Evolutionary conservation across 2,113 vertebrate species (phyloP), one percentile per base, ranked within the genome.

Genomic region (Albula goreensis): DNA sequence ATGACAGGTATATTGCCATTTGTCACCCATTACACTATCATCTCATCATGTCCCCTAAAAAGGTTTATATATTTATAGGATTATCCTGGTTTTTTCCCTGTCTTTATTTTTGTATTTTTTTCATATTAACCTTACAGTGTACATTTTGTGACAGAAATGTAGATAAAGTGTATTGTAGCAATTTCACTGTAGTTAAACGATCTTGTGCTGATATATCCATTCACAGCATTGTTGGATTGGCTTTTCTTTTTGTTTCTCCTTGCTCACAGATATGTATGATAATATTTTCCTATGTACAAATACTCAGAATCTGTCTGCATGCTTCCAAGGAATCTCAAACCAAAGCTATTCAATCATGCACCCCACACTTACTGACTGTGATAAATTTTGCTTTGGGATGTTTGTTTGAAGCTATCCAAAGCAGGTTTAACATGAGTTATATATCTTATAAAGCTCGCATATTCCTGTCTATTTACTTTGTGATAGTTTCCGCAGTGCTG

Each of bases 121-220:
- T 93, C 0, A 52, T 41, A 5, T 7, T 93, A 56, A 91, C 48
- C n/a, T 10, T 74, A 0, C 83, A 63, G 9, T 50, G 91, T 8
- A 78, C 85, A 12, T 88, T 91, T 17, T 94, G 94, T 85, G 90
- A 89, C 1, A 90, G 90, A 57, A 4, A 86, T 1, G 88, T 95
- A 5, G 51, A 92, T 15, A 92, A 88, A 52, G 88, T 94, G 0
- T 92, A 85, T 53, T 95, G 93, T 81, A 80, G 87, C 1, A 93
- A 93, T 31, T 90, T 88, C 50, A 78, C 87, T 4, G 48, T 93
- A 0, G 84, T 93, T 0, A 95, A 89, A 83, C 85, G 93, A 74
- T 87, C 93, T 4, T 95, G 94, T 48, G 87, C 53, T 2, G 91
- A 93, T 50, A 89, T 90, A 0, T 87, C 5, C 4, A 52, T 88